Conservation (phyloP, 2,888 invertebrate species). For the Sicus ferrugineus region DNA sequence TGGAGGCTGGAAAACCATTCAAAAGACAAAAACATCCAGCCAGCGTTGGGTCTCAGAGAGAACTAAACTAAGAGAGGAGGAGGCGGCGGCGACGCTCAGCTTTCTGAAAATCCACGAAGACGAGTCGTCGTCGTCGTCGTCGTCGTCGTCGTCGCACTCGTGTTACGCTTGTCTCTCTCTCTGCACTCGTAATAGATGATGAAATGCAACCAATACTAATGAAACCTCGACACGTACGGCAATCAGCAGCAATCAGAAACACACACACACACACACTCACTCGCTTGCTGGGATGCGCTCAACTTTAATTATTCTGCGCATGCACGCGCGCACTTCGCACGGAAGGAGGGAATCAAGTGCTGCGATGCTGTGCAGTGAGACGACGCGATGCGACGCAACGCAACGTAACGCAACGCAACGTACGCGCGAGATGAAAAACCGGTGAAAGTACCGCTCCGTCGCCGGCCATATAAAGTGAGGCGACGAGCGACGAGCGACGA, state of each 20-base stretch:
- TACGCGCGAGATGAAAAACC: constrained; percentile 8
- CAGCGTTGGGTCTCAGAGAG: too few relatives aligned
- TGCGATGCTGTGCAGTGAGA: background rate
- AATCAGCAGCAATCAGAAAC: background rate
- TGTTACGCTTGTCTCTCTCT: too few relatives aligned
- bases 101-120: too few relatives aligned
- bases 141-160: too few relatives aligned
- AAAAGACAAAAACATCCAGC: too few relatives aligned
- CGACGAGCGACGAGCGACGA: background rate
- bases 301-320: constrained; percentile 21
- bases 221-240: constrained; percentile 19
- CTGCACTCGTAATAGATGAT: too few relatives aligned
- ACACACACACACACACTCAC: background rate
- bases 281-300: background rate
- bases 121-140: too few relatives aligned
- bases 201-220: constrained; percentile 4
- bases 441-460: background rate
- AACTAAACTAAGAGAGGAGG: too few relatives aligned
- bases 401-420: too few relatives aligned
- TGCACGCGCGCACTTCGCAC: constrained; percentile 9
- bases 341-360: constrained; percentile 10
- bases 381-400: too few relatives aligned
- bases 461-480: constrained; percentile 8
- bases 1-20: background rate
- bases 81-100: too few relatives aligned